Percentiles rank a stretch among this genome's conserved stretches.
phyloP scores from a whole-genome alignment of 2,888 invertebrate species.

The Protonemura montana region DNA sequence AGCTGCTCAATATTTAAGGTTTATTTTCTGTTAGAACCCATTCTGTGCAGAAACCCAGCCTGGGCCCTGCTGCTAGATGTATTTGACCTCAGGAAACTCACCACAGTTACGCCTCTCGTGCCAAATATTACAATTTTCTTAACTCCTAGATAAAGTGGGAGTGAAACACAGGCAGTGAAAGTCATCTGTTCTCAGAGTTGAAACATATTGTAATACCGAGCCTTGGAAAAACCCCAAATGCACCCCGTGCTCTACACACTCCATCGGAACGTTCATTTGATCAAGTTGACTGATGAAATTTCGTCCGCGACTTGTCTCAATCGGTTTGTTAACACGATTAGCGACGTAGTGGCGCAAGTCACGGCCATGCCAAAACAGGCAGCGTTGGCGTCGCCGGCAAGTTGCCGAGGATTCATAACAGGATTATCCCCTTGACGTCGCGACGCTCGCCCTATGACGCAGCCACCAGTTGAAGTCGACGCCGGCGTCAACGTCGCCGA shows the following conservation, averaged over 20 bases:
- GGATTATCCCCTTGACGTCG: conserved; percentile 24
- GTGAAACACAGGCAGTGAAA: too few relatives aligned
- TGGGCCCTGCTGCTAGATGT: too few relatives aligned
- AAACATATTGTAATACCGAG: too few relatives aligned
- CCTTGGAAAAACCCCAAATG: background rate
- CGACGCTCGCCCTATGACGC: background rate
- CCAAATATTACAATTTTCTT: too few relatives aligned
- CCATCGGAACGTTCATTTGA: background rate
- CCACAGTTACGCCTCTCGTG: too few relatives aligned
- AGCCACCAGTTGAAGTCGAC: conserved; percentile 21
- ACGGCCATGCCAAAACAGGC: background rate
- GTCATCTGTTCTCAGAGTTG: too few relatives aligned
- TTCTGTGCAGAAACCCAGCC: too few relatives aligned
- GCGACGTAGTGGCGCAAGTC: background rate
- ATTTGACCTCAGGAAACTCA: too few relatives aligned
- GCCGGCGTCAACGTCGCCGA: background rate
- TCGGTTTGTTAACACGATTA: background rate
- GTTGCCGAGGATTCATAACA: conserved; percentile 1
- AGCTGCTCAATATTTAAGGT: too few relatives aligned
- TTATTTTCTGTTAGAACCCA: too few relatives aligned
- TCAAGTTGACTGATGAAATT: background rate
- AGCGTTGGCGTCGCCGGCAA: background rate
- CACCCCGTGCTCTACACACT: too few relatives aligned
- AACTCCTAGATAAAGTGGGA: too few relatives aligned
- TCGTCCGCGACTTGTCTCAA: background rate